phyloP scores from a whole-genome alignment of 1,140 invertebrate genomes.

The Metopolophium dirhodum region DNA sequence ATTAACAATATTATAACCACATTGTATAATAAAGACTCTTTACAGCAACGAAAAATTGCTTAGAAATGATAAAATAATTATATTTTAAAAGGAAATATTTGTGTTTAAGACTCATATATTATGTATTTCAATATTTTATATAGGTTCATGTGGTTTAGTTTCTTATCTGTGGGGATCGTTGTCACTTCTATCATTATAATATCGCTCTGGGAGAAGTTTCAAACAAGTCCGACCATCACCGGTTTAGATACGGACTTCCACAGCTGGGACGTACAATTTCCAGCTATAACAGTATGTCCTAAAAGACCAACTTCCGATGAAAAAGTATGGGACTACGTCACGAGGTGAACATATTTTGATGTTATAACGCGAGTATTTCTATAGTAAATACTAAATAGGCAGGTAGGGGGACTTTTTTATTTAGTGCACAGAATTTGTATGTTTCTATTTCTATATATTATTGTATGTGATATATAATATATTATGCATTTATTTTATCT shows the following conservation, averaged over 20 bases:
- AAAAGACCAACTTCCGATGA: slow-evolving; percentile 65
- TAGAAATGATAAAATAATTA: too few relatives aligned
- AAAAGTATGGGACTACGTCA: slow-evolving; percentile 63
- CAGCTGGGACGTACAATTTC: slow-evolving; percentile 76
- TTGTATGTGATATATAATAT: neutral
- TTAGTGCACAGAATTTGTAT: neutral
- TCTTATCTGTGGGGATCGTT: slow-evolving; percentile 70
- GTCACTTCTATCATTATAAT: slow-evolving; percentile 74
- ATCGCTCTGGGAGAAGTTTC: slow-evolving; percentile 78
- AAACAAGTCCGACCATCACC: slow-evolving; percentile 80
- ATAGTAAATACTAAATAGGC: neutral
- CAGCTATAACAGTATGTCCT: slow-evolving; percentile 72
- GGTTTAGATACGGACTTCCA: slow-evolving; percentile 72
- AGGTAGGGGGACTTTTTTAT: neutral
- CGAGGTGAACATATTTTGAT: slow-evolving; percentile 57
- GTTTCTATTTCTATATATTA: neutral
- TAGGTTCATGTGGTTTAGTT: slow-evolving; percentile 78
- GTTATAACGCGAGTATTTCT: neutral
- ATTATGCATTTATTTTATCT: neutral
- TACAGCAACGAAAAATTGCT: too few relatives aligned
- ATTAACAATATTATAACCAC: too few relatives aligned
- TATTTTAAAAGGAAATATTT: too few relatives aligned
- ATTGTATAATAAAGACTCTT: too few relatives aligned
- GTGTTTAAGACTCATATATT: too few relatives aligned
- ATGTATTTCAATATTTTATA: too few relatives aligned